A percentile compares a stretch with the other conserved stretches of the same genome.
These are phyloP conservation scores for Grammomys dolichurus DNA, from an alignment of 2,113 vertebrate genomes.

Conservation along the genomic window DNA sequence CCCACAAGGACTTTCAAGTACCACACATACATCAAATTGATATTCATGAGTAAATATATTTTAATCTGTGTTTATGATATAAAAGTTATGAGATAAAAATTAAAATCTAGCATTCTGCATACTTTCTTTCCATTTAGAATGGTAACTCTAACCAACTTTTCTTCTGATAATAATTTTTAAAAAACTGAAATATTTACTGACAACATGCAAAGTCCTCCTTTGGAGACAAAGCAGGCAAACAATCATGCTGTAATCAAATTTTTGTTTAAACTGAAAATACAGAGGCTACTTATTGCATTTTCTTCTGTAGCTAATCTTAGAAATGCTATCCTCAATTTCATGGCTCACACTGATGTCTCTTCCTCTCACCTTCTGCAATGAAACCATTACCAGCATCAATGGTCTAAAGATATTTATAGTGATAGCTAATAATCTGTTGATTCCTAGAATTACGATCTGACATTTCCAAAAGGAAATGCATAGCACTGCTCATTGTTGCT, in stretches of 20 bases:
- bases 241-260: slow-evolving; percentile 47
- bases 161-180: neutral
- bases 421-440: slow-evolving; percentile 63
- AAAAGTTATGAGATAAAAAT: neutral
- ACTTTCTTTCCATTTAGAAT: slow-evolving; percentile 40
- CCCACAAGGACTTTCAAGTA: neutral
- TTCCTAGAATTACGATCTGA: slow-evolving; percentile 61
- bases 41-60: neutral
- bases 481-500: slow-evolving; percentile 45
- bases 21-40: neutral
- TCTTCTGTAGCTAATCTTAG: slow-evolving; percentile 73
- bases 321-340: slow-evolving; percentile 44
- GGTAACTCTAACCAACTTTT: slow-evolving; percentile 7
- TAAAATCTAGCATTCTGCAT: neutral
- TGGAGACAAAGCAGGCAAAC: slow-evolving; percentile 48
- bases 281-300: slow-evolving; percentile 70
- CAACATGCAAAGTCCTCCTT: slow-evolving; percentile 46
- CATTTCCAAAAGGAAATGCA: slow-evolving; percentile 30
- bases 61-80: neutral
- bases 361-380: neutral
- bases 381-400: slow-evolving; percentile 57
- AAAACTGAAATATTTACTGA: slow-evolving; percentile 13
- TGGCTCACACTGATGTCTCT: slow-evolving; percentile 49
- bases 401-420: slow-evolving; percentile 51
- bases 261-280: slow-evolving; percentile 75